phyloP scores from a whole-genome alignment of 2,113 vertebrate species.

The Cnemophilus loriae region DNA sequence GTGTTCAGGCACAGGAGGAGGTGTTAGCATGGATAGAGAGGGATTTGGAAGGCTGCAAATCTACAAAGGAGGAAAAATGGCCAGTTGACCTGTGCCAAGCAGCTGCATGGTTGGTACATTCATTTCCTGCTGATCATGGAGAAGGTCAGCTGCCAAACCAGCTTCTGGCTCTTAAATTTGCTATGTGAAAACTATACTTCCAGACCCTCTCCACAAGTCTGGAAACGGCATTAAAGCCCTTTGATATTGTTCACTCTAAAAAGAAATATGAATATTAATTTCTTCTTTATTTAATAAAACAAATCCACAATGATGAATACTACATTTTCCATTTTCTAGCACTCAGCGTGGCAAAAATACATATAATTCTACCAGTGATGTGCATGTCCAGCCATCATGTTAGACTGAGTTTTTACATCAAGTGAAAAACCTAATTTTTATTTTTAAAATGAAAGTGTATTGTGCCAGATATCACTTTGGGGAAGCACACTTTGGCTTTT shows the following conservation, averaged over 20 bases:
- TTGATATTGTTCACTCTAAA: neutral
- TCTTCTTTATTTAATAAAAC: neutral
- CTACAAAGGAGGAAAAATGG: neutral
- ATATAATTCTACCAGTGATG: neutral
- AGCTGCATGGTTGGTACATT: neutral
- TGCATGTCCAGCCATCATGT: neutral
- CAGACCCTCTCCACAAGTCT: neutral
- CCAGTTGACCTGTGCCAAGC: neutral
- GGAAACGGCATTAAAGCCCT: neutral
- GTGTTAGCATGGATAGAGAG: neutral
- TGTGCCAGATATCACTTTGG: neutral
- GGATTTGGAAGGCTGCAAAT: neutral
- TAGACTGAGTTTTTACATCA: neutral
- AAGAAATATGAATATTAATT: neutral
- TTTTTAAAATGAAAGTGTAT: neutral
- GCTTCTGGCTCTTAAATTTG: neutral
- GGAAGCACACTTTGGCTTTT: neutral
- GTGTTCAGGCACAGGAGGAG: neutral
- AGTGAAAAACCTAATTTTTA: neutral
- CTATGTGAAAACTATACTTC: neutral
- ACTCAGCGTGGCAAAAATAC: neutral
- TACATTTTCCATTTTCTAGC: neutral
- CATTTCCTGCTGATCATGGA: neutral
- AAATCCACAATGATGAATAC: accelerated
- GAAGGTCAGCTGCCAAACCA: neutral